Evolutionary conservation across 2,888 invertebrate species (phyloP), one percentile per base, ranked within the genome.

Genomic region (Hydrotaea cyrtoneurina): DNA sequence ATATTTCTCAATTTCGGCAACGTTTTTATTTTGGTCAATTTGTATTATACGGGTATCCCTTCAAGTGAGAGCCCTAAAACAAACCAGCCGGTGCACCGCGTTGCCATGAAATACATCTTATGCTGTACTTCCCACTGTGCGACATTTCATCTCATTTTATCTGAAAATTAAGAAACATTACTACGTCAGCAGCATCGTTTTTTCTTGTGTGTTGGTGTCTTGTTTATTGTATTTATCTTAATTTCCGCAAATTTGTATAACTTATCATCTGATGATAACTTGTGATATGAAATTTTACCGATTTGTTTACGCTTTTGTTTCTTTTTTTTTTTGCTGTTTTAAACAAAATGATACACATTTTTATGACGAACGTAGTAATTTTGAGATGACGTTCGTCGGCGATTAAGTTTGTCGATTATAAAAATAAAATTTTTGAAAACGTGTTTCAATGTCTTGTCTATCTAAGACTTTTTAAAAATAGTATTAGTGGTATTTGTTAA

Each of bases 241-340:
- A 62, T 62, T 62, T 62, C 31, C 62, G 17, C 31, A 62, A 62
- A 62, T 59, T 62, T 62, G 62, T 31, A 31, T 19, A 62, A 62
- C 62, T 62, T 62, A 62, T 62, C 62, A 62, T 62, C 62, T 62
- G 62, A 36, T 62, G 31, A 62, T 62, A 62, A 62, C 31, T 62
- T 31, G 31, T 62, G 62, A 62, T 62, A 62, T 62, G 62, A 31
- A 26, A 19, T 59, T 57, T 57, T 57, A 21, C 55, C 19, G 21
- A 10, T 11, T 21, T 31, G 31, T 31, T 31, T 31, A 31, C 31
- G 31, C 31, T 31, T 19, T 17, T n/a, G n/a, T n/a, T n/a, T n/a
- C n/a, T n/a, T n/a, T n/a, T n/a, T n/a, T n/a, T n/a, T n/a, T n/a
- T n/a, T 53, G 2, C n/a, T 59, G 59, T 36, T 62, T 26, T 19